Evolutionary conservation across 23 tunicate species (phyloP), one percentile per base, ranked within the genome.

Genomic region (Botrylloides violaceus): DNA sequence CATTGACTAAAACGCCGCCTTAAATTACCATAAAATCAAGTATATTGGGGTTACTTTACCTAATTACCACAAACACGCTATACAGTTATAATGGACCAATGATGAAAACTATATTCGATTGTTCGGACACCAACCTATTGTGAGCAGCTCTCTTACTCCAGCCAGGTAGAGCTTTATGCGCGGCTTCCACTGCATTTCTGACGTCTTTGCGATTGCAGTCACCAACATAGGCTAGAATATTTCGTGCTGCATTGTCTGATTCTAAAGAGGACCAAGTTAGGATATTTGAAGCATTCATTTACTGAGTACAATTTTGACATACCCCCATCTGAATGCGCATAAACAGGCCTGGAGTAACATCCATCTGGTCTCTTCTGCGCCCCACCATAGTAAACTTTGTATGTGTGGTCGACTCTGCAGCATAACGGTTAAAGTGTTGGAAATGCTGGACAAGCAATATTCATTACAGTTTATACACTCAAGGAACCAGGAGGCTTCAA

Each of bases 61-160:
- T n/a, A n/a, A n/a, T n/a, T n/a, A n/a, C n/a, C n/a, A n/a, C n/a
- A n/a, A n/a, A n/a, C n/a, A n/a, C n/a, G n/a, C n/a, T n/a, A n/a
- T n/a, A n/a, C n/a, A n/a, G n/a, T n/a, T n/a, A n/a, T n/a, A n/a
- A n/a, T n/a, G n/a, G n/a, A n/a, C n/a, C n/a, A n/a, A n/a, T n/a
- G n/a, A n/a, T n/a, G n/a, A n/a, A n/a, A n/a, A n/a, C n/a, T n/a
- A n/a, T n/a, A n/a, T n/a, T n/a, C n/a, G n/a, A n/a, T n/a, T n/a
- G n/a, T n/a, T n/a, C n/a, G n/a, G n/a, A n/a, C n/a, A n/a, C n/a
- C n/a, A n/a, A 87, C 95, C 95, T 82, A 63, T 92, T 92, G 35
- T 92, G 98, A 25, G 98, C 83, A 2, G 98, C 98, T 84, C 98
- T 70, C 34, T 92, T 92, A 32, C 92, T 87, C 98, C 98, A 92